These are phyloP conservation scores for Gambusia affinis DNA, from an alignment of 2,113 vertebrate species.

Conservation along the genomic window DNA sequence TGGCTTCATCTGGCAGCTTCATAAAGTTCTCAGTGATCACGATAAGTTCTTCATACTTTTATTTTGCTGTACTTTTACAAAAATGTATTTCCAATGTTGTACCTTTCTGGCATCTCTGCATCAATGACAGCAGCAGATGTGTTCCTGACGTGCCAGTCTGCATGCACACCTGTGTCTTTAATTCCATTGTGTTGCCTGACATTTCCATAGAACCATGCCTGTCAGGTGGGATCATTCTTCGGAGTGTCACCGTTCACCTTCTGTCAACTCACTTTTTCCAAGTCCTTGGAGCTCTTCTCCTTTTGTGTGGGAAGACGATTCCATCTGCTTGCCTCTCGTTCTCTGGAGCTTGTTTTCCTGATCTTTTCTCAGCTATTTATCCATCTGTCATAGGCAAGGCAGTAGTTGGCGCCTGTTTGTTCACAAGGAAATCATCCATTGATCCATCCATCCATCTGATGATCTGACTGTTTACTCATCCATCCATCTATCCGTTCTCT, in stretches of 20 bases:
- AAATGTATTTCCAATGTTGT: slow-evolving; percentile 17
- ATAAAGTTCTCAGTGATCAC: slow-evolving; percentile 27
- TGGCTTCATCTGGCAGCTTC: slow-evolving; percentile 64
- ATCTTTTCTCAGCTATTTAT: slow-evolving; percentile 43
- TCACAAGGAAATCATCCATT: slow-evolving; percentile 1
- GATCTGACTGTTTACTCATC: no score
- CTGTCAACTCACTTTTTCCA: slow-evolving; percentile 26
- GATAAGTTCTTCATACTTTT: neutral
- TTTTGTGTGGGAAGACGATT: slow-evolving; percentile 31
- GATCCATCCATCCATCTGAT: no score
- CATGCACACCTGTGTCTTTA: slow-evolving; percentile 1
- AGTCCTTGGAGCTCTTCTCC: slow-evolving; percentile 21
- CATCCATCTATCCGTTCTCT: no score
- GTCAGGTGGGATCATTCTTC: slow-evolving; percentile 11
- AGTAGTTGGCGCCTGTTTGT: slow-evolving; percentile 25
- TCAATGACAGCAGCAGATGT: neutral
- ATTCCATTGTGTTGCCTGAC: neutral
- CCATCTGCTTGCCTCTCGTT: slow-evolving; percentile 42
- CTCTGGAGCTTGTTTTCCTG: slow-evolving; percentile 24
- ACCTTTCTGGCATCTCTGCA: neutral
- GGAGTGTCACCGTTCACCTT: slow-evolving; percentile 40
- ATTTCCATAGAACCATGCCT: neutral
- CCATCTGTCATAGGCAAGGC: slow-evolving; percentile 44
- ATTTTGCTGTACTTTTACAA: slow-evolving; percentile 7
- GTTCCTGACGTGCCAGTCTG: neutral